Base-by-base conservation (phyloP, 2,797 vertebrate genomes). In the Coregonus suidteri region DNA sequence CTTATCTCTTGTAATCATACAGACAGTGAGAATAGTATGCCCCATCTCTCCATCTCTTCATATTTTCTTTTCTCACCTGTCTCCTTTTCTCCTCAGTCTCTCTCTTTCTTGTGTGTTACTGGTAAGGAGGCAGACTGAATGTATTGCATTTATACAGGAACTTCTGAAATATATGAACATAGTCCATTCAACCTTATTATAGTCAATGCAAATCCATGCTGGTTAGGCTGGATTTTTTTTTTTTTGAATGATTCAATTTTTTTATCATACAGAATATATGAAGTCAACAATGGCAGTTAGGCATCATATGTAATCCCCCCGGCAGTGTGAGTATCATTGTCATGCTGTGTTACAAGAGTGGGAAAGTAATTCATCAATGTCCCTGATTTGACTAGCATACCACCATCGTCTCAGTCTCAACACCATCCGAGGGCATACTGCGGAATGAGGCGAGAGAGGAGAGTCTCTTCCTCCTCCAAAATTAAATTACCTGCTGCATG, bases 1-100 rank as follows among this genome's bases (percentile, higher is more conserved):
- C 81, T 84, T 86, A 91, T 91, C 85, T 70, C 70, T 56, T 56
- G 73, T 84, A 81, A 90, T 92, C 89, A 86, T 88, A 79, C 75
- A 85, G 83, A 81, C 78, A 83, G 82, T 53, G 85, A 80, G 83
- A 82, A 85, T 77, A 83, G 81, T 86, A 88, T 85, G 85, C 85
- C 75, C 76, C 71, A 70, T 78, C 77, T 84, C 54, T 80, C 56
- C 75, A 70, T 73, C 54, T 56, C 72, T 56, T 34, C 75, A 47
- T 59, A 13, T 74, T 52, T 69, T 1, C 1, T 25, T 25, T 25
- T 25, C 25, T 25, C 72, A 65, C 75, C 76, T 79, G 34, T 75
- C 70, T 41, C 68, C 59, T 51, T 52, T 70, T 66, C 31, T 73
- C 51, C 71, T n/a, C 66, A 20, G 25, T 53, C 75, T 53, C 34